Conservation (phyloP, 2,113 vertebrate genomes). For the Dasyurus viverrinus region DNA sequence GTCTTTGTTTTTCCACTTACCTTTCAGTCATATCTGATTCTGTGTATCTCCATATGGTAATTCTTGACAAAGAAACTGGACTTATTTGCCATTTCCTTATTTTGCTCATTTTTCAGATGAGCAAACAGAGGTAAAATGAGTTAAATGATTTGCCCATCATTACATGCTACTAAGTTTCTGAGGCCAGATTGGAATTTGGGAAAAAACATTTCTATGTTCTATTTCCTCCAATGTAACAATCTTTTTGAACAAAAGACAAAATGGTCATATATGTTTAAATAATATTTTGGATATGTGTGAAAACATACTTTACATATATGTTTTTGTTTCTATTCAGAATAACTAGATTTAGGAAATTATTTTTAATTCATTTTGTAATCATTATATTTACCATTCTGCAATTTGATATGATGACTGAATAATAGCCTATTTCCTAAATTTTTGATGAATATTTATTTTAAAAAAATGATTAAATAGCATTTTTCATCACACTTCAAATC, state of each 20-base stretch:
- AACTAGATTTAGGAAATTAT: background rate
- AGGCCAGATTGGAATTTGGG: background rate
- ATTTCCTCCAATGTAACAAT: background rate
- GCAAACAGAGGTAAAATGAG: background rate
- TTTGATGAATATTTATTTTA: background rate
- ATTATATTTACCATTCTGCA: background rate
- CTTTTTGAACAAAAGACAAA: background rate
- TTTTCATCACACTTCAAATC: background rate
- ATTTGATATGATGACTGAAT: background rate
- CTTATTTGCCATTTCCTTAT: background rate
- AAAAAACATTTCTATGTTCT: background rate
- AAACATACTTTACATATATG: background rate
- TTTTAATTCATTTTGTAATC: no score
- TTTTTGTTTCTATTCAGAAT: background rate
- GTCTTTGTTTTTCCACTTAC: background rate
- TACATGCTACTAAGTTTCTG: background rate
- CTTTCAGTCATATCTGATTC: background rate
- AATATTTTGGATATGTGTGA: background rate
- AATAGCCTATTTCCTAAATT: background rate
- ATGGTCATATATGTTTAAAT: background rate
- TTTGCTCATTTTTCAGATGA: background rate
- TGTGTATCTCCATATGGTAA: background rate
- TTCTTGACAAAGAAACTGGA: background rate
- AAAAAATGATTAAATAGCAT: background rate
- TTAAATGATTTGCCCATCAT: background rate